Conservation (phyloP, 2,888 invertebrate genomes). For the Ichneumon xanthorius region DNA sequence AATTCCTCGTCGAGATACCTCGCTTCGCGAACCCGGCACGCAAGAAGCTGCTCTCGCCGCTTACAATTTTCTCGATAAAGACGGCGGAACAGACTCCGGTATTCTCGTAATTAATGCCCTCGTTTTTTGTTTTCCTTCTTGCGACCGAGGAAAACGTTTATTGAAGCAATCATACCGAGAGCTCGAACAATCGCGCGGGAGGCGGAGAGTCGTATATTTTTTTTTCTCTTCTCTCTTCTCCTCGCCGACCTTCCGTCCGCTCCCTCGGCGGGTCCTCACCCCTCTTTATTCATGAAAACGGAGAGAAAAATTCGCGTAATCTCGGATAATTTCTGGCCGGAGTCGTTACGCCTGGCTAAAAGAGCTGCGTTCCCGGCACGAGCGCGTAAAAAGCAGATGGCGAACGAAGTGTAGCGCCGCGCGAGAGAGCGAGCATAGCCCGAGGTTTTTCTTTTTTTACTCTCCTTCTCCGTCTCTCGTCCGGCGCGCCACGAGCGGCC, state of each 20-base stretch:
- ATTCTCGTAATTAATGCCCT: constrained; percentile 31
- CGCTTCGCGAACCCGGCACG: background rate
- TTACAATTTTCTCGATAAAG: background rate
- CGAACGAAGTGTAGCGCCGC: constrained; percentile 54
- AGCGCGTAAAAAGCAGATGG: constrained; percentile 72
- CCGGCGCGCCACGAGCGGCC: constrained; percentile 21
- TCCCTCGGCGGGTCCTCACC: constrained; percentile 19
- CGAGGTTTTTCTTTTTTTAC: constrained; percentile 43
- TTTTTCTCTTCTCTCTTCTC: background rate
- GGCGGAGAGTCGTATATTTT: constrained; percentile 32
- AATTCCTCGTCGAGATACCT: background rate
- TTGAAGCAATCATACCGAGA: constrained; percentile 47
- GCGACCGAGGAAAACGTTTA: constrained; percentile 48
- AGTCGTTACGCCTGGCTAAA: constrained; percentile 58
- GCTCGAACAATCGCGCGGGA: constrained; percentile 44
- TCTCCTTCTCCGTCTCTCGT: constrained; percentile 46
- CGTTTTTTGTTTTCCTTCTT: constrained; percentile 11
- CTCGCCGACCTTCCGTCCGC: background rate
- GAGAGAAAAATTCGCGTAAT: constrained; percentile 68
- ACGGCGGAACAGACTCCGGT: constrained; percentile 1
- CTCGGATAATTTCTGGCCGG: constrained; percentile 64
- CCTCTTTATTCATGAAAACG: constrained; percentile 62
- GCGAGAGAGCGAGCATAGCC: constrained; percentile 43
- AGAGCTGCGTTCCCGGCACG: constrained; percentile 34
- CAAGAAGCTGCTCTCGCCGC: background rate